Percentiles rank a stretch among this genome's conserved stretches.
These are phyloP conservation scores for Poliocrania exsul DNA, from an alignment of 2,797 vertebrate species.

Conservation along the genomic window DNA sequence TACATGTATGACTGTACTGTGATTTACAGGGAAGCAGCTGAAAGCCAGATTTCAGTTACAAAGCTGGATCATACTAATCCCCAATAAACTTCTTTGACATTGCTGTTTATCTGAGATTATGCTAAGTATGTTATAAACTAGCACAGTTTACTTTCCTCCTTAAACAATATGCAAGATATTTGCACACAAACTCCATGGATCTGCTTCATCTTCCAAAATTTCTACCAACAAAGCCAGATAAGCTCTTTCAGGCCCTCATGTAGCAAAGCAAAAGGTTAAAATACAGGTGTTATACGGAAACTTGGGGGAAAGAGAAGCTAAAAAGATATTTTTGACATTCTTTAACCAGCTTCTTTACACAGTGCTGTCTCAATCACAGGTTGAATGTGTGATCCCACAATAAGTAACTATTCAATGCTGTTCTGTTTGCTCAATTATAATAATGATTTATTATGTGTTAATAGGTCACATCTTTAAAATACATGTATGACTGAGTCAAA, in stretches of 20 bases:
- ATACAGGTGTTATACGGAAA: not conserved
- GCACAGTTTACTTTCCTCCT: not conserved
- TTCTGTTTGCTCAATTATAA: not conserved
- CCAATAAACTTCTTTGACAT: not conserved
- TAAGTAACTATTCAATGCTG: not conserved
- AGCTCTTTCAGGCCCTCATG: not conserved
- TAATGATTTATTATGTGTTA: not conserved
- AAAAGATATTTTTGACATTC: not conserved
- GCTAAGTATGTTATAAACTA: not conserved
- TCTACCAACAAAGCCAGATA: not conserved
- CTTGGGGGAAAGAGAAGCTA: not conserved
- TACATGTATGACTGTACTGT: fast-evolving
- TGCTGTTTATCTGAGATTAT: not conserved
- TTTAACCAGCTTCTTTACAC: not conserved
- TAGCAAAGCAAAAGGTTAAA: not conserved
- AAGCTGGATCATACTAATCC: not conserved
- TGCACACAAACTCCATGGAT: not conserved
- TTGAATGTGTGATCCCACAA: not conserved
- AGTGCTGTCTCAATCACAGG: not conserved
- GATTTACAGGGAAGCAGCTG: not conserved
- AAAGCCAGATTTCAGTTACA: not conserved
- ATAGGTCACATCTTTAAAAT: not conserved
- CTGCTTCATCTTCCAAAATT: not conserved
- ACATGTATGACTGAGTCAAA: not conserved
- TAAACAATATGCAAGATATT: not conserved